Conservation (phyloP, 1,140 invertebrate species). For the Pseudomyrmex sp. region DNA sequence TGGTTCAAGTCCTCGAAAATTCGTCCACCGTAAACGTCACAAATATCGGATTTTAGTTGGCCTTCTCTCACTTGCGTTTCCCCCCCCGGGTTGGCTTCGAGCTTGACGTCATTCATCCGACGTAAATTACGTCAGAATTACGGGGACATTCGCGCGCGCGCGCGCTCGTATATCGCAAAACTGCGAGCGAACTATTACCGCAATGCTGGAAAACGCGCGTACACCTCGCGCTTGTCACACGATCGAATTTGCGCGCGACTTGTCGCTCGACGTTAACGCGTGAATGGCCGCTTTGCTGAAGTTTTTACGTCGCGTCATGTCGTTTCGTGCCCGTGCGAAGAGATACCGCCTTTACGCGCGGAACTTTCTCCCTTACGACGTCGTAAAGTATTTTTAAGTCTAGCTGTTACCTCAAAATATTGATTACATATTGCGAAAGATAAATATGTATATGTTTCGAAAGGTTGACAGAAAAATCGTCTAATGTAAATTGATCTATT, state of each 20-base stretch:
- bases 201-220: conserved; percentile 18
- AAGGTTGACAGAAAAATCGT: not conserved
- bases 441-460: not conserved
- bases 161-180: conserved; percentile 24
- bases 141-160: not conserved
- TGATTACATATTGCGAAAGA: not conserved
- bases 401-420: no score
- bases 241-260: conserved; percentile 49
- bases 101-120: conserved; percentile 42
- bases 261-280: conserved; percentile 35
- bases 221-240: conserved; percentile 9
- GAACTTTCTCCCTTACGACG: not conserved
- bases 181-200: conserved; percentile 46
- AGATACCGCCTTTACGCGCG: not conserved
- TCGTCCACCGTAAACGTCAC: conserved; percentile 38
- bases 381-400: not conserved
- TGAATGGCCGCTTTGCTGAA: conserved; percentile 9
- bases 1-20: conserved; percentile 46
- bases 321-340: conserved; percentile 12
- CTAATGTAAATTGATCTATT: not conserved
- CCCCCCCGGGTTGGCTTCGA: conserved; percentile 2
- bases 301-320: conserved; percentile 23
- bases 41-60: conserved; percentile 53
- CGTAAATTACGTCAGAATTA: conserved; percentile 40
- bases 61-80: not conserved